Base-by-base conservation (phyloP, 2,888 invertebrate species). In the Sminthurinus aureus region DNA sequence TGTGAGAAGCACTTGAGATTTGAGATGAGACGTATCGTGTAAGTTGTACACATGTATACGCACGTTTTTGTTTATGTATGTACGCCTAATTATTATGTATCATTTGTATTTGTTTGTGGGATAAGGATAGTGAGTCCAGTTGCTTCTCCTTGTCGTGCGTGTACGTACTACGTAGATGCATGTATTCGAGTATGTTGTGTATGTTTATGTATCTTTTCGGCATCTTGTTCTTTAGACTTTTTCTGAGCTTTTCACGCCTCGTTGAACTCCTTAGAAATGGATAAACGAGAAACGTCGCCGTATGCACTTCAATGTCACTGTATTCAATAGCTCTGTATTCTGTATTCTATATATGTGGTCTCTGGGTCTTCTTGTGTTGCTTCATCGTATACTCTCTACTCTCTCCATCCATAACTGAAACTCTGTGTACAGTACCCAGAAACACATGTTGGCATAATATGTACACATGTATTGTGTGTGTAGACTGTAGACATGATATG, bases 241-340 rank as follows among this genome's bases (percentile, higher is more conserved):
- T 86, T 86, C 82, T 84, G 81, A 73, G 67, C 81, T 86, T 86
- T 86, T 85, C 84, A 86, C 85, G 86, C 84, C 86, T 86, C 84
- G 86, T 86, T 86, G 86, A 86, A 80, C 84, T 84, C 83, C 84
- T 84, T 81, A 81, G 81, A 81, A 81, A 81, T 81, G 81, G 81
- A 81, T 81, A 75, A 81, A 38, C n/a, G n/a, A n/a, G n/a, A n/a
- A 81, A 81, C 74, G 73, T 52, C 64, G 9, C 22, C n/a, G 58
- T 81, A 20, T 69, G 69, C n/a, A 69, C 18, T 18, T 18, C 18
- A 69, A 20, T 69, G 69, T 20, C 69, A 20, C 52, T 13, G 52
- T 13, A 52, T 52, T 11, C 52, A 52, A 52, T 11, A 18, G 24
- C 69, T 69, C 69, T 69, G n/a, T 20, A 6, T 69, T 8, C 22